phyloP scores from a whole-genome alignment of 2,888 invertebrate genomes.

The Bellardia bayeri region DNA sequence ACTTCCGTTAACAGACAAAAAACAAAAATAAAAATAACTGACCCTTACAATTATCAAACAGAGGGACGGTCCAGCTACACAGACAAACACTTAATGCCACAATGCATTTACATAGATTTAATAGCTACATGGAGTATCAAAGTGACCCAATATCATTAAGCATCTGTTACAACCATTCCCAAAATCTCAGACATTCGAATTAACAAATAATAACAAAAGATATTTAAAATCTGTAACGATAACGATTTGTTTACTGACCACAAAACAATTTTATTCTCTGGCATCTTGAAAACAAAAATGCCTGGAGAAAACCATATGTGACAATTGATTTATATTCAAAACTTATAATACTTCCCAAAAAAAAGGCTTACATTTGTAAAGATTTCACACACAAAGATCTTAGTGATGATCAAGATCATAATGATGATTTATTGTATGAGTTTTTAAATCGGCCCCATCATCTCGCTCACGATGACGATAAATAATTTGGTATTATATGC shows the following conservation, averaged over 20 bases:
- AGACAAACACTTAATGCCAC: constrained; percentile 21
- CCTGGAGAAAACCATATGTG: constrained; percentile 57
- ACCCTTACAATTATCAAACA: constrained; percentile 45
- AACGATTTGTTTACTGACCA: constrained; percentile 60
- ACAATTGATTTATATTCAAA: constrained; percentile 46
- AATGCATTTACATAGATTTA: background rate
- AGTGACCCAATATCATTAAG: constrained; percentile 51
- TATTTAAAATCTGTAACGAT: constrained; percentile 46
- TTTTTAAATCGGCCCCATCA: constrained; percentile 12
- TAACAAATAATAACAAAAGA: constrained; percentile 36
- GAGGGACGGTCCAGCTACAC: background rate
- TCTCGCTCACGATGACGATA: constrained; percentile 42
- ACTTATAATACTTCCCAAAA: background rate
- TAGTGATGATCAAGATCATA: background rate
- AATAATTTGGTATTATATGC: constrained; percentile 33
- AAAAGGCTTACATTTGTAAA: constrained; percentile 5
- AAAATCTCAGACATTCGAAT: constrained; percentile 16
- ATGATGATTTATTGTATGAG: constrained; percentile 14
- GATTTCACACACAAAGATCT: constrained; percentile 28
- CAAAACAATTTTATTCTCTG: constrained; percentile 38
- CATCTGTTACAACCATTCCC: constrained; percentile 52
- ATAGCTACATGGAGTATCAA: constrained; percentile 27
- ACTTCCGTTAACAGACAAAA: constrained; percentile 63
- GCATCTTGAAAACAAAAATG: constrained; percentile 4
- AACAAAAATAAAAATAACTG: constrained; percentile 40